phyloP scores from a whole-genome alignment of 2,797 vertebrate genomes.

The Oreochromis mossambicus region DNA sequence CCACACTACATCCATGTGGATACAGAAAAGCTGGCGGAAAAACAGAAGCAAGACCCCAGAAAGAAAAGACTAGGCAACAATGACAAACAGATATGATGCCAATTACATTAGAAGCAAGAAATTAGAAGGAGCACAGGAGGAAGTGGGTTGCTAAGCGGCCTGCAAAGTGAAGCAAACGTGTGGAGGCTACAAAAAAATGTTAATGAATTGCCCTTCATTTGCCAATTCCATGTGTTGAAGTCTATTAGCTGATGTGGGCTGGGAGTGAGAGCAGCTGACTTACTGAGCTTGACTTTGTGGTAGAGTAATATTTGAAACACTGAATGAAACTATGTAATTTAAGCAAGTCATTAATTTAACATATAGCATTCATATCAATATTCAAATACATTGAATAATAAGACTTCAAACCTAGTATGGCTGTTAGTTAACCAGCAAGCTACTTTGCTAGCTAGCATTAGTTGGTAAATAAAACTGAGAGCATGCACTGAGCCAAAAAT shows the following conservation, averaged over 20 bases:
- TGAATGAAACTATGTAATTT: not conserved
- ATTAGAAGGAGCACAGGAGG: not conserved
- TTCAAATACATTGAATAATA: not conserved
- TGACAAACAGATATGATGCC: not conserved
- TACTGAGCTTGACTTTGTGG: not conserved
- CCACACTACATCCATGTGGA: not conserved
- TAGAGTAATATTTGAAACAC: not conserved
- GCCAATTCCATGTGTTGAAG: not conserved
- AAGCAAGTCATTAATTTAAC: not conserved
- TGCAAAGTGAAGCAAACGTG: not conserved
- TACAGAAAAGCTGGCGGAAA: not conserved
- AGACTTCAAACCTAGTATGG: not conserved
- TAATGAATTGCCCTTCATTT: not conserved
- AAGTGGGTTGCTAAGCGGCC: not conserved
- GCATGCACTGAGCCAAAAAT: not conserved
- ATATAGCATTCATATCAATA: not conserved
- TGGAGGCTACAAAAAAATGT: not conserved
- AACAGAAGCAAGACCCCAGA: not conserved
- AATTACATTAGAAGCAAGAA: not conserved
- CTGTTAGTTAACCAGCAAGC: not conserved
- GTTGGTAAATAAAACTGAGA: not conserved
- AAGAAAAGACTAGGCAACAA: not conserved
- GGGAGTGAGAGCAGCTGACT: not conserved
- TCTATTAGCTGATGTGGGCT: not conserved
- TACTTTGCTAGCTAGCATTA: not conserved